phyloP scores from a whole-genome alignment of 2,797 vertebrate species.

The Gobionotothen gibberifrons region DNA sequence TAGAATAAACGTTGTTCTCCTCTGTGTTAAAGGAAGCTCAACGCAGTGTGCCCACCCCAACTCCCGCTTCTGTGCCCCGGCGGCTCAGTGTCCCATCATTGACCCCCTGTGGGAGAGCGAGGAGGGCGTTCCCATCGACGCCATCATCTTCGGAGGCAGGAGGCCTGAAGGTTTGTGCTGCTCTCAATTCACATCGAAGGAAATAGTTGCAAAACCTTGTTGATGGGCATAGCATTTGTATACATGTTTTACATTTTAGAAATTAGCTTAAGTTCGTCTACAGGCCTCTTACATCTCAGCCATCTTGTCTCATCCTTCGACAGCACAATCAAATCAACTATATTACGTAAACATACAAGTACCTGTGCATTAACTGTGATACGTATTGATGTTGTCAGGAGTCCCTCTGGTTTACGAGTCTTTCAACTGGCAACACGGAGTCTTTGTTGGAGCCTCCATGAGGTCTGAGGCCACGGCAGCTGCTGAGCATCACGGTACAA shows the following conservation, averaged over 20 bases:
- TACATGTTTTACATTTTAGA: background rate
- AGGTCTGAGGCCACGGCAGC: slow-evolving; percentile 94
- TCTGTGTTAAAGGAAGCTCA: slow-evolving; percentile 79
- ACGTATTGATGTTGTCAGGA: slow-evolving; percentile 75
- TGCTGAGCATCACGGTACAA: slow-evolving; percentile 91
- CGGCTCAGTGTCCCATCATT: slow-evolving; percentile 92
- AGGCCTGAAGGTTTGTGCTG: slow-evolving; percentile 87
- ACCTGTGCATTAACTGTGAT: slow-evolving; percentile 6
- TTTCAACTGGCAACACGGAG: slow-evolving; percentile 93
- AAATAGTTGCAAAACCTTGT: background rate
- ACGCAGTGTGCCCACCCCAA: slow-evolving; percentile 90
- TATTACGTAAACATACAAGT: background rate
- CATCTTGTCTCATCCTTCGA: no score
- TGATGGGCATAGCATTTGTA: background rate
- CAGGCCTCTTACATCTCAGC: background rate
- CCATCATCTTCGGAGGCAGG: slow-evolving; percentile 93
- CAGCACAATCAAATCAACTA: no score
- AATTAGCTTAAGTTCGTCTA: background rate
- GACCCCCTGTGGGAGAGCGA: slow-evolving; percentile 93
- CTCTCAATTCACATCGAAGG: background rate
- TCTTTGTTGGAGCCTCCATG: slow-evolving; percentile 94
- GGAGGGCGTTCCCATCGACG: slow-evolving; percentile 93
- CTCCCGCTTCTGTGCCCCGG: slow-evolving; percentile 93
- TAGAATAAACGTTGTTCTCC: background rate
- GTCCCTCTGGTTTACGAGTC: slow-evolving; percentile 93